These are phyloP conservation scores for Drosophila sucinea DNA, from an alignment of 1,140 invertebrate genomes.

Conservation along the genomic window DNA sequence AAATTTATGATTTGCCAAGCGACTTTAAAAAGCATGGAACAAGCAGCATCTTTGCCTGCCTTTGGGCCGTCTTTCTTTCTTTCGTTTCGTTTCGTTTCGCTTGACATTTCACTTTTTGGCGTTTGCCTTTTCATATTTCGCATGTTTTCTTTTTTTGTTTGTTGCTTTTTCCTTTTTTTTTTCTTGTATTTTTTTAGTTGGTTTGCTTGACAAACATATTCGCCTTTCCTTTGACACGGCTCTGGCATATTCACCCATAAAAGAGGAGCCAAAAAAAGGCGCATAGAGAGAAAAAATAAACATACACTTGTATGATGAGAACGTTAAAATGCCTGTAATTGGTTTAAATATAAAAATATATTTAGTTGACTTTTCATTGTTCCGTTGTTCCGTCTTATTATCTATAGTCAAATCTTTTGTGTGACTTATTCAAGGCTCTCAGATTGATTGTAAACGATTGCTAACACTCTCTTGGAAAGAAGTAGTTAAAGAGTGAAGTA, in stretches of 20 bases:
- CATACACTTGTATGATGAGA: not conserved
- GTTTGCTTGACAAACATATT: conserved; percentile 63
- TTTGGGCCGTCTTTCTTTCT: conserved; percentile 27
- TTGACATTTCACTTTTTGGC: conserved; percentile 76
- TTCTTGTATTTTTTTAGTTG: conserved; percentile 26
- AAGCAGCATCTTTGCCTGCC: conserved; percentile 32
- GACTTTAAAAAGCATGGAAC: conserved; percentile 70
- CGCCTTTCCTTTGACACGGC: conserved; percentile 39
- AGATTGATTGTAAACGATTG: no score
- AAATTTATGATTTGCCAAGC: conserved; percentile 77
- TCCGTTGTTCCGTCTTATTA: not conserved
- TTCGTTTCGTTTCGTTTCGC: conserved; percentile 61
- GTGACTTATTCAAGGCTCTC: no score
- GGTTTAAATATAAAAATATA: not conserved
- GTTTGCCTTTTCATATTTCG: conserved; percentile 62
- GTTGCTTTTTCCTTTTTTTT: conserved; percentile 13
- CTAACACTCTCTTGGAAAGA: no score
- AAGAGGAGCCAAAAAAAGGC: not conserved
- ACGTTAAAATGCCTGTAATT: not conserved
- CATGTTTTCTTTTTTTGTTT: conserved; percentile 22
- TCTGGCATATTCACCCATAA: conserved; percentile 17
- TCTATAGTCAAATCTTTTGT: no score
- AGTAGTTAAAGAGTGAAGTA: no score
- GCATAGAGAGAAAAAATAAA: not conserved
- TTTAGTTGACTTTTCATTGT: not conserved